A percentile compares a stretch with the other conserved stretches of the same genome.
Conservation (phyloP, 2,888 invertebrate species). For the Mylabris sibirica region DNA sequence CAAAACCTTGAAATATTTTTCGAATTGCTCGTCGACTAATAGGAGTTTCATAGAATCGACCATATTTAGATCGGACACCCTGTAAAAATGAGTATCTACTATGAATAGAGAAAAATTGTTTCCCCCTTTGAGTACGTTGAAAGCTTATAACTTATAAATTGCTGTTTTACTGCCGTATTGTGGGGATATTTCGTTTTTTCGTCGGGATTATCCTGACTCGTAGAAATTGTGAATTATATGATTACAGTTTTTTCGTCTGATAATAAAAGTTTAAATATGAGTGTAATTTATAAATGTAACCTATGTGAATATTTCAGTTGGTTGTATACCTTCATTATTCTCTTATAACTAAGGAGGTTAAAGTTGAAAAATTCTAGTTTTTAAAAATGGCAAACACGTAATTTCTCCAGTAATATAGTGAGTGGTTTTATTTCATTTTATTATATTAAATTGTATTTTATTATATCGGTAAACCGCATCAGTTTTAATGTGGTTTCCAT, state of each 20-base stretch:
- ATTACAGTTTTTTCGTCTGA: not conserved
- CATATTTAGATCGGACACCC: too few relatives aligned
- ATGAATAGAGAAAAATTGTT: too few relatives aligned
- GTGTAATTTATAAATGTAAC: not conserved
- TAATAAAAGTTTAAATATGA: not conserved
- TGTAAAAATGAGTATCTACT: too few relatives aligned
- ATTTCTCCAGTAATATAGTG: not conserved
- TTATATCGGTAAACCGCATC: slow-evolving; percentile 3
- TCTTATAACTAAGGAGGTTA: not conserved
- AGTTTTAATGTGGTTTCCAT: slow-evolving; percentile 6
- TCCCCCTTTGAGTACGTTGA: too few relatives aligned
- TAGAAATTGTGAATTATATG: not conserved
- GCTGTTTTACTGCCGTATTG: not conserved
- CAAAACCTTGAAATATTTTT: too few relatives aligned
- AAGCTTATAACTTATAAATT: not conserved
- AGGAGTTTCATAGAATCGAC: too few relatives aligned
- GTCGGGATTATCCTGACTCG: not conserved
- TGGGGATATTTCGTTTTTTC: not conserved
- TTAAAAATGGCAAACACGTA: slow-evolving; percentile 9
- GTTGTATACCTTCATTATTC: not conserved
- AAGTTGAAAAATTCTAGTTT: not conserved
- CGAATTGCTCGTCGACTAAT: too few relatives aligned
- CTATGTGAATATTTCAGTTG: not conserved
- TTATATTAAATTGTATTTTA: not conserved
- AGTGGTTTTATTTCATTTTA: not conserved